A percentile compares a stretch with the other conserved stretches of the same genome.
Evolutionary conservation across 1,140 invertebrate species (phyloP).

Genomic region (Spodoptera frugiperda): DNA sequence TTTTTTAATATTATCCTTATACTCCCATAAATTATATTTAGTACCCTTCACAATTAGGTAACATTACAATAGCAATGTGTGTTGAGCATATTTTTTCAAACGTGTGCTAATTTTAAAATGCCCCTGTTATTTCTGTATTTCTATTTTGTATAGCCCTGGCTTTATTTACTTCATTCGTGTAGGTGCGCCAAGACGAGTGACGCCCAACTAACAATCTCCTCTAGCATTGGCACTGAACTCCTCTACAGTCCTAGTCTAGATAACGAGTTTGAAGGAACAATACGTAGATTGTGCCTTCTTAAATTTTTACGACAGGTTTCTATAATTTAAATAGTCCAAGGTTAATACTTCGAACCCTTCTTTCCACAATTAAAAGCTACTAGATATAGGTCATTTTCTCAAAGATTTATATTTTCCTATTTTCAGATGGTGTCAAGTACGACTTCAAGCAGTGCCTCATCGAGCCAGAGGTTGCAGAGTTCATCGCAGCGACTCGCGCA

Average conservation of each 20-base stretch:
- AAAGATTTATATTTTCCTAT: background rate
- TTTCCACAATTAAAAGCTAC: no score
- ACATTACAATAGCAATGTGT: conserved; percentile 30
- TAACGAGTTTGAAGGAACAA: conserved; percentile 72
- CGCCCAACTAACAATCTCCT: conserved; percentile 71
- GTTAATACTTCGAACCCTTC: no score
- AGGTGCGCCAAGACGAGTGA: conserved; percentile 82
- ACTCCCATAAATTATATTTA: background rate
- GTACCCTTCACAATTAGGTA: background rate
- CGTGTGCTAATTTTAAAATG: conserved; percentile 57
- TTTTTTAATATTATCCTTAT: no score
- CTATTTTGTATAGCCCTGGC: conserved; percentile 76
- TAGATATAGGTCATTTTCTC: no score
- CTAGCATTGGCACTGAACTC: conserved; percentile 83
- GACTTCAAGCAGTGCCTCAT: conserved; percentile 87
- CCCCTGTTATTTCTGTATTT: conserved; percentile 65
- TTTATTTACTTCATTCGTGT: conserved; percentile 71
- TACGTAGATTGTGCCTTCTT: conserved; percentile 46
- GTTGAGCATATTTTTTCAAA: conserved; percentile 45
- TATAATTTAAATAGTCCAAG: no score
- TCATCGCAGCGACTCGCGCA: conserved; percentile 82
- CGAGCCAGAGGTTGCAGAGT: conserved; percentile 86
- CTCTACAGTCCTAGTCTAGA: conserved; percentile 77
- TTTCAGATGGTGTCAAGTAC: conserved; percentile 86
- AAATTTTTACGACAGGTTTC: background rate